Conservation (phyloP, 2,113 vertebrate species). For the Melanocharis versteri region DNA sequence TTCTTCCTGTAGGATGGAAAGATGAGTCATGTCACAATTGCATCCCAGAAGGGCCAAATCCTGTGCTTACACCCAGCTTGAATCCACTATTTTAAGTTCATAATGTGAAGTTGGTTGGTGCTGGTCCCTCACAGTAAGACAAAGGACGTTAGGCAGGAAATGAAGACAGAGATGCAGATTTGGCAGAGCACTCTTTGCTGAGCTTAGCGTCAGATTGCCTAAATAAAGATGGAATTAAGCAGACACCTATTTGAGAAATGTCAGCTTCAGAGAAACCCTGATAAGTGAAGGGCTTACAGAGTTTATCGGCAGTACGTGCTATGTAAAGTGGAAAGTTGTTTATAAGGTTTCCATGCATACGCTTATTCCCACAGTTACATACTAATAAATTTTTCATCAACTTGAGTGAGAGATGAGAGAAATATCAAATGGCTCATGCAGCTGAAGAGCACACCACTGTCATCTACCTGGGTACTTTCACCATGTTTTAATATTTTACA, state of each 20-base stretch:
- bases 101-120: background rate
- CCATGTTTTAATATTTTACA: background rate
- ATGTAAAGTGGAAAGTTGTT: background rate
- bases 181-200: background rate
- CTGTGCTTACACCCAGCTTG: background rate
- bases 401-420: background rate
- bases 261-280: background rate
- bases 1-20: background rate
- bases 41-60: background rate
- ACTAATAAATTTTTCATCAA: background rate
- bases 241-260: background rate
- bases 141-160: background rate
- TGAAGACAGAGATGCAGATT: background rate
- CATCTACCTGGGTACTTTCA: background rate
- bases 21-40: background rate
- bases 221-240: conserved; percentile 4
- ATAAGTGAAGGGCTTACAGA: background rate
- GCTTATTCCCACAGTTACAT: background rate
- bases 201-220: background rate
- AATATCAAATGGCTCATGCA: background rate
- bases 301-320: background rate
- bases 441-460: background rate
- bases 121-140: background rate
- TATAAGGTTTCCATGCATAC: background rate
- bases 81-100: background rate